phyloP scores from a whole-genome alignment of 2,113 vertebrate genomes.

The Eupsittula cactorum region DNA sequence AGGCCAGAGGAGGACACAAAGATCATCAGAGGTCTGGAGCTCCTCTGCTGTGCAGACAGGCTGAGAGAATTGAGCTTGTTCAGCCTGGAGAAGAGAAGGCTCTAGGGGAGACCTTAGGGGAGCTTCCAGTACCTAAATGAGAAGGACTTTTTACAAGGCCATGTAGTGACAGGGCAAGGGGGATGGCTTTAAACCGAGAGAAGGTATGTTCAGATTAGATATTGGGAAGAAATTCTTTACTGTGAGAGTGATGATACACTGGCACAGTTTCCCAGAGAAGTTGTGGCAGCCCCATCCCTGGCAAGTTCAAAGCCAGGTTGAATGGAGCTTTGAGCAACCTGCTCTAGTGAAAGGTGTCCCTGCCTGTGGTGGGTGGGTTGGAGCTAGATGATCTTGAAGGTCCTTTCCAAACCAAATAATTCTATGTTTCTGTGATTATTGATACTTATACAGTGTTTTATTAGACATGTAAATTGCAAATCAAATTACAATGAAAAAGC shows the following conservation, averaged over 20 bases:
- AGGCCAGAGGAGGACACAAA: neutral
- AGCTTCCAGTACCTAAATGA: neutral
- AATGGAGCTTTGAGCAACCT: neutral
- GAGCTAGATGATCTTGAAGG: neutral
- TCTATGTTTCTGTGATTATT: neutral
- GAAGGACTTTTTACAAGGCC: neutral
- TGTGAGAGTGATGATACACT: neutral
- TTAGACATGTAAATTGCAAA: slow-evolving; percentile 4
- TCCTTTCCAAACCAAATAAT: neutral
- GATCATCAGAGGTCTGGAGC: neutral
- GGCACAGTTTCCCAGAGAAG: neutral
- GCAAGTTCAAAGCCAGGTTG: neutral
- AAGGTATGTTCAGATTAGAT: neutral
- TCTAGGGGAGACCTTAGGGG: neutral
- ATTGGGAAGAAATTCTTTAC: neutral
- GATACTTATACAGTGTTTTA: neutral
- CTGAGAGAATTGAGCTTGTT: neutral
- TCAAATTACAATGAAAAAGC: neutral
- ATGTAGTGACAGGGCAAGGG: neutral
- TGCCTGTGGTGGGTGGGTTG: neutral
- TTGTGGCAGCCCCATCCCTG: neutral
- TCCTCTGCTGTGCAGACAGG: neutral
- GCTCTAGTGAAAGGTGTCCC: neutral
- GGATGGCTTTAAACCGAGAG: neutral
- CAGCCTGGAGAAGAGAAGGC: neutral